Percentiles rank a stretch among this genome's conserved stretches.
These are phyloP conservation scores for Champsocephalus esox DNA, from an alignment of 2,797 vertebrate genomes.

Conservation along the genomic window DNA sequence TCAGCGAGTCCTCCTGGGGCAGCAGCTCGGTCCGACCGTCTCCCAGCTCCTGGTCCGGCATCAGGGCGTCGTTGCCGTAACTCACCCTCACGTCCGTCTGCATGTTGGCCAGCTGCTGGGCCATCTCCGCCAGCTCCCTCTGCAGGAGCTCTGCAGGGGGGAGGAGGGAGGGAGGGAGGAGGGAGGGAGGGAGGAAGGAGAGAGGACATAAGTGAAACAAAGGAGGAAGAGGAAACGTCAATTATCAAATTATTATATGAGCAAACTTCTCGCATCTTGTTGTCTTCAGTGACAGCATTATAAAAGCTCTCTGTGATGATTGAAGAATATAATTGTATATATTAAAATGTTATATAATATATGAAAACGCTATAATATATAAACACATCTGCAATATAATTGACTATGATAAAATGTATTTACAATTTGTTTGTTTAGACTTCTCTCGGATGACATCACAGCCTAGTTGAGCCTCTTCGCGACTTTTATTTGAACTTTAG, in stretches of 20 bases:
- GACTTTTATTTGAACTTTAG: too few species aligned
- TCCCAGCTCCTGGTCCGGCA: constrained; percentile 90
- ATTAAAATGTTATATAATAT: too few species aligned
- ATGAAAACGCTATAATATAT: too few species aligned
- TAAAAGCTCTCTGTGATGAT: not conserved
- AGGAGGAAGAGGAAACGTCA: not conserved
- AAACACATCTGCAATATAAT: too few species aligned
- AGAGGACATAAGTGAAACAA: not conserved
- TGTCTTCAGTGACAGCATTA: constrained; percentile 10
- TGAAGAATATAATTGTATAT: too few species aligned
- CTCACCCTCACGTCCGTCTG: constrained; percentile 96
- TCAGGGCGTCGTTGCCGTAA: constrained; percentile 97
- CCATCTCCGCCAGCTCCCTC: constrained; percentile 95
- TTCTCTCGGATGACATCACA: too few species aligned
- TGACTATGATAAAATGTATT: too few species aligned
- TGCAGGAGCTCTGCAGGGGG: constrained; percentile 89
- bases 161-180: not conserved
- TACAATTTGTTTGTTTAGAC: too few species aligned
- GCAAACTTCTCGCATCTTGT: not conserved
- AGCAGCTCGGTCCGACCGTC: constrained; percentile 91
- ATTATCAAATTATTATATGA: too few species aligned
- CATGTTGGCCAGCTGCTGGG: constrained; percentile 94
- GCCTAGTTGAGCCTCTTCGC: too few species aligned
- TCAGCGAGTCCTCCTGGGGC: constrained; percentile 86
- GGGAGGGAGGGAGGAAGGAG: not conserved